Evolutionary conservation across 2,113 vertebrate genomes (phyloP).

Genomic region (Chascanopsetta lugubris): DNA sequence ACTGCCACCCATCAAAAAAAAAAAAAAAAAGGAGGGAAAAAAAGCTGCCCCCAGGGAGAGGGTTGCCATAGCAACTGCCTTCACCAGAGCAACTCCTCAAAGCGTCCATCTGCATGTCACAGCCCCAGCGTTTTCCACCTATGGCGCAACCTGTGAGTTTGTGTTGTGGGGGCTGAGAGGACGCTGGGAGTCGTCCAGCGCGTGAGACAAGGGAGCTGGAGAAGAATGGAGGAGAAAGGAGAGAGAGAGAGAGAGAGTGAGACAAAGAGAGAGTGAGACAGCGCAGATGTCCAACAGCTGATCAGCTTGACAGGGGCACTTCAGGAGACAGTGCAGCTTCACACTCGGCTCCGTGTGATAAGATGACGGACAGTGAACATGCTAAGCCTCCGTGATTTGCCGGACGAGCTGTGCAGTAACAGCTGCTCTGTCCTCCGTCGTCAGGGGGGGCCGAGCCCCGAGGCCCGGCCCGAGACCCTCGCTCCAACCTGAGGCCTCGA

Average conservation of each 20-base stretch:
- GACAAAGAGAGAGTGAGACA: conserved; percentile 13
- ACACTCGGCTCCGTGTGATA: conserved; percentile 24
- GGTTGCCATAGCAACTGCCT: conserved; percentile 82
- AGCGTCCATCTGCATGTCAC: conserved; percentile 61
- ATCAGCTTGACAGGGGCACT: conserved; percentile 29
- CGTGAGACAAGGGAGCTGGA: conserved; percentile 7
- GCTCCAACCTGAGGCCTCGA: conserved; percentile 1
- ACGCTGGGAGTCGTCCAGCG: conserved; percentile 12
- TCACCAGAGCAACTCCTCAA: conserved; percentile 75
- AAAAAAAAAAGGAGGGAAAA: conserved; percentile 36
- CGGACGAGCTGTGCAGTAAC: conserved; percentile 22
- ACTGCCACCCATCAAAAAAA: conserved; percentile 74
- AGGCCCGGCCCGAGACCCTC: neutral
- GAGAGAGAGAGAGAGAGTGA: neutral
- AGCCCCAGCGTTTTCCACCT: conserved; percentile 41
- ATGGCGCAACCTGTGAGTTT: conserved; percentile 56
- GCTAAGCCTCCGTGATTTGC: conserved; percentile 52
- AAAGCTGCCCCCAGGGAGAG: conserved; percentile 72
- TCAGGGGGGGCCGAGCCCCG: too few relatives aligned
- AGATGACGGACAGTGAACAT: conserved; percentile 58
- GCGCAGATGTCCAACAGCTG: conserved; percentile 57
- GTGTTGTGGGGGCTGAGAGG: conserved; percentile 7
- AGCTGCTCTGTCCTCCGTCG: conserved; percentile 49
- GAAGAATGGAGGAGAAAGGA: conserved; percentile 23
- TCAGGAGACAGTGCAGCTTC: conserved; percentile 15